Percentiles rank a stretch among this genome's conserved stretches.
Evolutionary conservation across 2,113 vertebrate species (phyloP).

Genomic region (Nansenia antarctica): DNA sequence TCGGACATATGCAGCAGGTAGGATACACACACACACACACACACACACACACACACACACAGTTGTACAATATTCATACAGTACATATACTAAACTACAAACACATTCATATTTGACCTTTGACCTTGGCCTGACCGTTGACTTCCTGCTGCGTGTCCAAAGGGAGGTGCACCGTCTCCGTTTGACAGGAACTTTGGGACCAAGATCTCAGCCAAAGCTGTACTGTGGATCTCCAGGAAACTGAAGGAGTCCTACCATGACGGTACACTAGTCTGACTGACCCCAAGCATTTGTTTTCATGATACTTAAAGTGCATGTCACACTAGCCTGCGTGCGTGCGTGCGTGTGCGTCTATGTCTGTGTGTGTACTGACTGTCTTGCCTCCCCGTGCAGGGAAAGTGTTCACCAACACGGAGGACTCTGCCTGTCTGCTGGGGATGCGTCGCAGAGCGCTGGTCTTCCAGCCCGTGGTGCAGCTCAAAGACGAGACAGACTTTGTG

Average conservation of each 20-base stretch:
- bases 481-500: slow-evolving; percentile 87
- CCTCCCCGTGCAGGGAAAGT: slow-evolving; percentile 78
- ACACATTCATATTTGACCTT: too few relatives aligned
- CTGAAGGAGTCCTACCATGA: slow-evolving; percentile 81
- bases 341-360: not conserved
- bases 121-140: not conserved
- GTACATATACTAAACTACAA: not conserved
- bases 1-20: slow-evolving; percentile 99
- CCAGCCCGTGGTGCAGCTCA: slow-evolving; percentile 87
- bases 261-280: slow-evolving; percentile 68
- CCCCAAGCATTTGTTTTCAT: not conserved
- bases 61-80: not conserved
- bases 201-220: slow-evolving; percentile 92
- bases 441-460: slow-evolving; percentile 86
- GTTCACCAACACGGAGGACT: slow-evolving; percentile 86
- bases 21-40: not conserved
- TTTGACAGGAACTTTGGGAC: slow-evolving; percentile 99
- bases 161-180: slow-evolving; percentile 95
- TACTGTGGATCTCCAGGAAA: slow-evolving; percentile 90
- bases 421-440: slow-evolving; percentile 92
- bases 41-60: not conserved
- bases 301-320: not conserved
- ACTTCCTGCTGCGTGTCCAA: not conserved
- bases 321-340: not conserved
- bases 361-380: not conserved